Evolutionary conservation across 2,888 invertebrate species (phyloP), one percentile per base, ranked within the genome.

Genomic region (Cephalotes varians): DNA sequence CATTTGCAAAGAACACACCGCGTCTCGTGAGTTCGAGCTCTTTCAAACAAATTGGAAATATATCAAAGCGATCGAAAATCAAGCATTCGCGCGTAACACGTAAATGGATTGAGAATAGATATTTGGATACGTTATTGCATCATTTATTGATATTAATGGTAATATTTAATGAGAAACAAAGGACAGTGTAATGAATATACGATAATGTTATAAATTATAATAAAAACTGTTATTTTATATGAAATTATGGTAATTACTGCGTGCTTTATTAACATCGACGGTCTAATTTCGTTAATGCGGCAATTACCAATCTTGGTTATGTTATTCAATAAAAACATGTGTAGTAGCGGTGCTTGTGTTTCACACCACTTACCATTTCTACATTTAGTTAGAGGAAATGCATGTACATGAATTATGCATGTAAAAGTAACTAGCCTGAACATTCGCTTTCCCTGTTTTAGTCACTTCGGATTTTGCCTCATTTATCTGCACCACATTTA

Each of bases 131-230:
- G 7, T 34, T 74, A 34, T 37, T 37, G 25, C 4, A 25, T 28
- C 28, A 40, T 67, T 40, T n/a, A 51, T 37, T 40, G 51, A 65
- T 28, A 51, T 65, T 51, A 34, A 65, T 12, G 15, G 25, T 40
- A 60, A 65, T 37, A 65, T 76, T 76, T 65, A 65, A 76, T 25
- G 40, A 74, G 49, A 51, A 76, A 65, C 49, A 51, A 51, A 65
- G 25, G 37, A 34, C 62, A 47, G 18, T 74, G 47, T 51, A 76
- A 76, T 67, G n/a, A 76, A 51, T 51, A 31, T 40, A 40, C 25
- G 12, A 37, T 76, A 76, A 64, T 65, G 74, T 51, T 12, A 28
- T 25, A 37, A 64, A 65, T 74, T 25, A 49, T 12, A 65, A 51
- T 51, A 65, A 51, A 76, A 76, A 67, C 15, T 65, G 51, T 65